A percentile compares a stretch with the other conserved stretches of the same genome.
These are phyloP conservation scores for Tridacna crocea DNA, from an alignment of 2,888 invertebrate genomes.

Conservation along the genomic window DNA sequence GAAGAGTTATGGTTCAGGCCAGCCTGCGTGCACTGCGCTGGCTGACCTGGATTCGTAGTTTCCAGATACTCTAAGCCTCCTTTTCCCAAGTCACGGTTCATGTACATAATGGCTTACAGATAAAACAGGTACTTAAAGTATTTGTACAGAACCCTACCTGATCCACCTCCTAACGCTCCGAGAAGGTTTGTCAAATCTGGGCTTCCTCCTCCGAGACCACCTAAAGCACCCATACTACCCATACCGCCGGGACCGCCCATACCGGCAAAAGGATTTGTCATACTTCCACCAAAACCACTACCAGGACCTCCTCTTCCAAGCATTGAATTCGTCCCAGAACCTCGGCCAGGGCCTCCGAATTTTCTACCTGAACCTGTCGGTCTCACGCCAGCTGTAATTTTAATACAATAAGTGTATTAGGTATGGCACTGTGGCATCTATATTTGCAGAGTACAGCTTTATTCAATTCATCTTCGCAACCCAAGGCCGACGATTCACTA, in stretches of 20 bases:
- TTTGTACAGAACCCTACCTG: background rate
- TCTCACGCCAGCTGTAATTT: background rate
- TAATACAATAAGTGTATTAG: too few relatives aligned
- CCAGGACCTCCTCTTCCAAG: background rate
- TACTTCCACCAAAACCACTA: background rate
- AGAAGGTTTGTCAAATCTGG: background rate
- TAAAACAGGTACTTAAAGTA: too few relatives aligned
- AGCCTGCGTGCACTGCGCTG: too few relatives aligned
- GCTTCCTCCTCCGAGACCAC: constrained; percentile 1
- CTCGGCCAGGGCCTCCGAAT: background rate
- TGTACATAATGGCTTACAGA: too few relatives aligned
- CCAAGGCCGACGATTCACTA: too few relatives aligned
- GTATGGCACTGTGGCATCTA: too few relatives aligned
- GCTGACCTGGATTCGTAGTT: too few relatives aligned
- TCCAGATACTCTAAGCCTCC: too few relatives aligned
- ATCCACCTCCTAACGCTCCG: background rate
- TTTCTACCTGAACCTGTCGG: background rate
- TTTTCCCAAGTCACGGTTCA: too few relatives aligned
- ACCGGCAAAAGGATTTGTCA: background rate
- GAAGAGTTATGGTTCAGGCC: too few relatives aligned
- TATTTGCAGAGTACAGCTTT: too few relatives aligned
- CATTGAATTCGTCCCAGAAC: background rate
- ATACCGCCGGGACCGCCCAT: background rate
- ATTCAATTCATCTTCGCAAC: too few relatives aligned
- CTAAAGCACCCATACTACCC: background rate